Percentiles rank a stretch among this genome's conserved stretches.
These are phyloP conservation scores for Argyra leucocephala DNA, from an alignment of 2,888 invertebrate species.

Conservation along the genomic window DNA sequence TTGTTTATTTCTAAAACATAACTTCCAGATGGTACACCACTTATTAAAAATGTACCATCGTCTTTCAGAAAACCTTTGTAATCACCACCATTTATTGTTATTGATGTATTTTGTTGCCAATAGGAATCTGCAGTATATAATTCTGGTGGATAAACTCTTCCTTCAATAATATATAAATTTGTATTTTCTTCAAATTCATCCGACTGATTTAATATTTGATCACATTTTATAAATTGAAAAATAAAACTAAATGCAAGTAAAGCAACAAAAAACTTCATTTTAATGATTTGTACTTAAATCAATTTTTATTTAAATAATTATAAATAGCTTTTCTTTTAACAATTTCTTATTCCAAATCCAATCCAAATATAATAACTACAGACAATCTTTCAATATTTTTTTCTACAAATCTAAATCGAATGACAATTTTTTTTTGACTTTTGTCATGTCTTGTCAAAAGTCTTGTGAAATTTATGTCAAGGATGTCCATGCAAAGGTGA, in stretches of 20 bases:
- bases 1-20: constrained; percentile 88
- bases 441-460: no score
- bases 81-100: constrained; percentile 83
- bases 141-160: constrained; percentile 68
- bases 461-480: no score
- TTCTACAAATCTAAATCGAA: no score
- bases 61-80: constrained; percentile 78
- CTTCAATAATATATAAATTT: constrained; percentile 67
- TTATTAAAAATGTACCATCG: constrained; percentile 83
- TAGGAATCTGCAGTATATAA: constrained; percentile 48
- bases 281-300: neutral
- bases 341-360: no score
- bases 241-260: neutral
- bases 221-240: neutral
- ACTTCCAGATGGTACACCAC: constrained; percentile 82
- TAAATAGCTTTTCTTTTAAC: no score
- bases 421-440: no score
- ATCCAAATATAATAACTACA: no score
- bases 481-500: no score
- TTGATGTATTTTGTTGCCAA: constrained; percentile 68
- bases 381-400: no score
- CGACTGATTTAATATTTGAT: neutral
- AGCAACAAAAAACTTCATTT: neutral
- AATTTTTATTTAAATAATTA: no score
- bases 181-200: constrained; percentile 40